These are phyloP conservation scores for Chymomyza fuscimana DNA, from an alignment of 2,888 invertebrate genomes.

Conservation along the genomic window DNA sequence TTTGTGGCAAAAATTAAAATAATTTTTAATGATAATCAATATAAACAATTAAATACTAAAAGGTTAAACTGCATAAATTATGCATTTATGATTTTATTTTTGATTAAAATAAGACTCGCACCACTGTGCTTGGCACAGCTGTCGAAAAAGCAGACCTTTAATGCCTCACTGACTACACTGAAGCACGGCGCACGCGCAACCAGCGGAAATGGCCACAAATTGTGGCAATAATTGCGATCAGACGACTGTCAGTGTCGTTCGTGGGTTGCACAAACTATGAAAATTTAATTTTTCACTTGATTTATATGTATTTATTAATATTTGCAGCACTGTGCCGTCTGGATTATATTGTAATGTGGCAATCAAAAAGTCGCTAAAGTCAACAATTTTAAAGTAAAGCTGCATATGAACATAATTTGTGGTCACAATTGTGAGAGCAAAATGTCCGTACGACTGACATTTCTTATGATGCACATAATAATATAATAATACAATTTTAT, in stretches of 20 bases:
- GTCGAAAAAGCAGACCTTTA: background rate
- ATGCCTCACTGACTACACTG: background rate
- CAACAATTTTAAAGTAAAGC: slow-evolving; percentile 43
- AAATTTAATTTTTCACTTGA: slow-evolving; percentile 34
- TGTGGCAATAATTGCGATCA: slow-evolving; percentile 56
- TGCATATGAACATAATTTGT: slow-evolving; percentile 54
- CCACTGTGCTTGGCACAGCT: background rate
- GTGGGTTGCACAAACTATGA: slow-evolving; percentile 3
- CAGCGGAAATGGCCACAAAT: slow-evolving; percentile 65
- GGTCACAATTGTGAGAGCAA: slow-evolving; percentile 9
- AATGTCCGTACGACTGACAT: slow-evolving; percentile 45
- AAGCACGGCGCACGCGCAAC: slow-evolving; percentile 32
- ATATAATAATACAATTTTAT: slow-evolving; percentile 65
- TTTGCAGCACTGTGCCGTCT: slow-evolving; percentile 24
- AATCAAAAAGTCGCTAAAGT: slow-evolving; percentile 53
- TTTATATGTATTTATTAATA: slow-evolving; percentile 42
- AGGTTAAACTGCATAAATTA: background rate
- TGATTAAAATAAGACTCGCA: background rate
- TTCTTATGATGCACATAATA: slow-evolving; percentile 66
- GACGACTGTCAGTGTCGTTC: slow-evolving; percentile 29
- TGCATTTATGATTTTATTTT: background rate
- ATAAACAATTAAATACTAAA: background rate
- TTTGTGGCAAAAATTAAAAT: background rate
- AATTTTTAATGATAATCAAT: background rate
- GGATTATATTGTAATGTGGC: slow-evolving; percentile 31